Base-by-base conservation (phyloP, 2,888 invertebrate species). In the Tillus elongatus region DNA sequence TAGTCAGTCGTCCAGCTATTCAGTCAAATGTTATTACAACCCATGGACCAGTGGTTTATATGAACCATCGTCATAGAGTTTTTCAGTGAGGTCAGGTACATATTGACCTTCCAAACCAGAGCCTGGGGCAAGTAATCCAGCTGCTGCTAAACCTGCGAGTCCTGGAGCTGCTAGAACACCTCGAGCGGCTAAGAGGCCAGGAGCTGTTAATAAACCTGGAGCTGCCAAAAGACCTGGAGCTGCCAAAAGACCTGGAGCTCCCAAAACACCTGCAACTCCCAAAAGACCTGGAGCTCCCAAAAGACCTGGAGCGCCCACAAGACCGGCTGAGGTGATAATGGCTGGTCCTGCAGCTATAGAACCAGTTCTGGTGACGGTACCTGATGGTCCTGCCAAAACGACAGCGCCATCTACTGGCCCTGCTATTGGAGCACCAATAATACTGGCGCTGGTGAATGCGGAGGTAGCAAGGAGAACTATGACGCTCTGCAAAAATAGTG, bases 61-160 rank as follows among this genome's bases (percentile, higher is more conserved):
- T 13, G 56, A 56, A 15, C 56, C 58, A 37, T 58, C 58, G 38
- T 58, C 56, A 45, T 50, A 53, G 38, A 57, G 44, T 35, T 53
- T 45, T 34, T 57, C 58, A 36, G 38, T 52, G 34, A 49, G 41
- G 37, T 58, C 58, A 3, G 50, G 58, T n/a, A 55, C 48, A 50
- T 52, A 56, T 48, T 54, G 53, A 15, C 56, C 56, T 46, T 54
- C 55, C 27, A 40, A 36, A 29, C 43, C 43, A 15, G 37, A 38
- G 13, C 43, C 43, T 9, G 36, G 35, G 10, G 32, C 35, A 3
- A 30, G 11, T 12, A 35, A 12, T 4, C 35, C 24, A n/a, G n/a
- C 6, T 6, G 24, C 24, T 6, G 24, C 24, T n/a, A 19, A 19
- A 19, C 40, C 40, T 8, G 27, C 40, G 13, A n/a, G n/a, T 8